Conservation (phyloP, 2,797 vertebrate genomes). For the Leucoraja ocellata region DNA sequence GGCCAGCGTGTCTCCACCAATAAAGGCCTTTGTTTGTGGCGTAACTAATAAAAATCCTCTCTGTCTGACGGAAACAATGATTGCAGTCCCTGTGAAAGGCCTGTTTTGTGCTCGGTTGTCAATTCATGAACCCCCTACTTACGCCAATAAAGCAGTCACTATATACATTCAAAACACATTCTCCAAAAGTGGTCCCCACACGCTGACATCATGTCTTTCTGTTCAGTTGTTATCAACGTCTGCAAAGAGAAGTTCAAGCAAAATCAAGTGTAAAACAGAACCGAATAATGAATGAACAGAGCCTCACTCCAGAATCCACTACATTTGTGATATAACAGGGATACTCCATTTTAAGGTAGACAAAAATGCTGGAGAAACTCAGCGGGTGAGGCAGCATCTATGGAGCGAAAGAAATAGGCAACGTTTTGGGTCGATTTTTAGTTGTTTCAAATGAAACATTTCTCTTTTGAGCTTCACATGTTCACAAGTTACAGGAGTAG, state of each 20-base stretch:
- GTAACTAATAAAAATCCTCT: conserved; percentile 27
- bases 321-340: not conserved
- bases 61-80: conserved; percentile 9
- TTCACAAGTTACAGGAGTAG: no score
- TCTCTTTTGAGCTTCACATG: not conserved
- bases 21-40: not conserved
- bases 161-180: not conserved
- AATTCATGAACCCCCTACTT: conserved; percentile 5
- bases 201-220: not conserved
- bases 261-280: not conserved
- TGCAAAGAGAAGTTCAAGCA: not conserved
- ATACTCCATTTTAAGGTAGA: not conserved
- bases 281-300: not conserved
- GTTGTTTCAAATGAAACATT: not conserved
- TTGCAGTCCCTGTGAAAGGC: conserved; percentile 1
- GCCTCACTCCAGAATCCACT: not conserved
- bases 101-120: conserved; percentile 9
- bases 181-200: not conserved
- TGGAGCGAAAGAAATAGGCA: no score
- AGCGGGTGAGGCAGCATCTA: no score
- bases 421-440: not conserved
- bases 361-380: no score
- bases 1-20: not conserved
- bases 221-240: not conserved
- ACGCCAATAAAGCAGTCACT: not conserved